A percentile compares a stretch with the other conserved stretches of the same genome.
Evolutionary conservation across 2,888 invertebrate species (phyloP).

Genomic region (Mythimna vitellina): DNA sequence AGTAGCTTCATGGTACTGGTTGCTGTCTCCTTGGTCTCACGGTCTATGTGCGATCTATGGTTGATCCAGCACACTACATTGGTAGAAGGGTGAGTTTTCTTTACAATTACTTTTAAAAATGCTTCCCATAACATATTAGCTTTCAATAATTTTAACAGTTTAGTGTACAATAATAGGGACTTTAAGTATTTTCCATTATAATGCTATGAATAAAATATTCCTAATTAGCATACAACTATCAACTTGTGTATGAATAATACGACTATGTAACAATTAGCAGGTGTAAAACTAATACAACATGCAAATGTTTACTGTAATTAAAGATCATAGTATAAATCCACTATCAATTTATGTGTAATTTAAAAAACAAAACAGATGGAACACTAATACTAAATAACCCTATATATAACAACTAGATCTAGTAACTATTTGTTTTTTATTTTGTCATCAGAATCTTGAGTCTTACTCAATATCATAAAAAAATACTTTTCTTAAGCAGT

Average conservation of each 20-base stretch:
- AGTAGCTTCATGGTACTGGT: conserved; percentile 93
- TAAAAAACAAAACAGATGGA: neutral
- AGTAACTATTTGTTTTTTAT: neutral
- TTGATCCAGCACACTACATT: conserved; percentile 98
- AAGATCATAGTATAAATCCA: too few relatives aligned
- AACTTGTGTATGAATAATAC: neutral
- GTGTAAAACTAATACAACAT: neutral
- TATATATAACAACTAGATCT: neutral
- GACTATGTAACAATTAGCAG: conserved; percentile 1
- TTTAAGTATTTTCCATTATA: neutral
- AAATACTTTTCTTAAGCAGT: neutral
- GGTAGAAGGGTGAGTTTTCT: conserved; percentile 94
- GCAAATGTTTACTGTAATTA: neutral
- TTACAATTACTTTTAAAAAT: too few relatives aligned
- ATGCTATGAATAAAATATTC: neutral
- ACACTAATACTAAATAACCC: neutral
- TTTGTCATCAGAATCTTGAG: neutral
- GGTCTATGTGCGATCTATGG: conserved; percentile 99
- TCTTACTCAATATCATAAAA: neutral
- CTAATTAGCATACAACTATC: neutral
- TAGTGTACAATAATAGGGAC: neutral
- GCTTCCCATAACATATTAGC: neutral
- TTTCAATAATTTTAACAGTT: neutral
- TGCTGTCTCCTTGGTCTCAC: conserved; percentile 95
- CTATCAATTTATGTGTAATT: neutral